These are phyloP conservation scores for Autographa gamma DNA, from an alignment of 2,888 invertebrate genomes.

Conservation along the genomic window DNA sequence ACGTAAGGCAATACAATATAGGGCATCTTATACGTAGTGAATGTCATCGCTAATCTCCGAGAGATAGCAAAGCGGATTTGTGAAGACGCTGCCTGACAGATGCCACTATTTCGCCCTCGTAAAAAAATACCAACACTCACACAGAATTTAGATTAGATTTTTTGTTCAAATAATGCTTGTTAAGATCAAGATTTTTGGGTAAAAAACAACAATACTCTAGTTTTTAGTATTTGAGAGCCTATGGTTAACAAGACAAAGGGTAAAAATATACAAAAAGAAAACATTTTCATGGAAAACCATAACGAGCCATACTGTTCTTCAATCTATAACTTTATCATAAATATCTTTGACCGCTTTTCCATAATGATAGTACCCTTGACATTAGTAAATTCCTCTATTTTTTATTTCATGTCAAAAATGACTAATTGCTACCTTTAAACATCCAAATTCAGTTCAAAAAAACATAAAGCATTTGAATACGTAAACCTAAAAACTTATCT, in stretches of 20 bases:
- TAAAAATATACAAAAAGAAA: no score
- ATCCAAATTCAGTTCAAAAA: neutral
- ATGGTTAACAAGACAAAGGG: no score
- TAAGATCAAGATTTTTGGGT: no score
- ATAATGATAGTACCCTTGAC: no score
- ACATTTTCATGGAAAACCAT: no score
- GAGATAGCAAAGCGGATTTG: constrained; percentile 2
- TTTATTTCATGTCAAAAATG: neutral
- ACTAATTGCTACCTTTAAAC: neutral
- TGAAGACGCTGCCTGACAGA: neutral
- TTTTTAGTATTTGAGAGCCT: no score
- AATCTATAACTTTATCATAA: no score
- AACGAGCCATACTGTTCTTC: no score
- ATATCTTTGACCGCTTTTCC: no score
- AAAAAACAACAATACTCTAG: no score
- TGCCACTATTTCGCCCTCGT: neutral
- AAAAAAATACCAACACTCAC: neutral
- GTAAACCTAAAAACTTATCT: neutral
- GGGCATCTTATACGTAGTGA: neutral
- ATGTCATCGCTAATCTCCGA: neutral
- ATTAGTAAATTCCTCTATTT: neutral
- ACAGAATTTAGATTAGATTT: constrained; percentile 2
- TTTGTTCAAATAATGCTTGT: neutral
- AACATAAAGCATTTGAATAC: neutral
- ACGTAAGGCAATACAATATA: neutral